Evolutionary conservation across 1,140 invertebrate genomes (phyloP).

Genomic region (Pseudomyrmex flavicornis): DNA sequence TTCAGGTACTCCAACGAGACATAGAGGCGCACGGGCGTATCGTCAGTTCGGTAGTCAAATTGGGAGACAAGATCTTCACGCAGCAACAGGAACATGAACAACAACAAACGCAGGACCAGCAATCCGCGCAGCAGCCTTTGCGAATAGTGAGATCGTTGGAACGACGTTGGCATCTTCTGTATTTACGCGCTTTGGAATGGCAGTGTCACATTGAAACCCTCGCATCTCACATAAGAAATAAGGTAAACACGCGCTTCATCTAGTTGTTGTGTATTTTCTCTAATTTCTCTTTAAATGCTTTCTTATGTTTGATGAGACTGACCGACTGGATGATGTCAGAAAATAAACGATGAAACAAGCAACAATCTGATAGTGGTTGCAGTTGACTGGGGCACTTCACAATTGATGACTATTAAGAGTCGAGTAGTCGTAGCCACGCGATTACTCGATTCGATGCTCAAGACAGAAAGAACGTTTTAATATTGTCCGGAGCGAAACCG

Average conservation of each 20-base stretch:
- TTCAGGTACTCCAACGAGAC: constrained; percentile 93
- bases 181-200: constrained; percentile 95
- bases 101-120: constrained; percentile 65
- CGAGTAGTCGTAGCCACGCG: neutral
- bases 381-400: constrained; percentile 42
- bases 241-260: constrained; percentile 75
- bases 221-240: constrained; percentile 79
- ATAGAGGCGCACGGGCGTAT: constrained; percentile 94
- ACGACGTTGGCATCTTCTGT: constrained; percentile 94
- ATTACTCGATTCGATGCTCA: constrained; percentile 1
- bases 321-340: constrained; percentile 22
- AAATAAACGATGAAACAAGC: constrained; percentile 37
- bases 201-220: constrained; percentile 92
- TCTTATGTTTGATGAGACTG: constrained; percentile 5
- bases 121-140: constrained; percentile 79
- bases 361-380: constrained; percentile 20
- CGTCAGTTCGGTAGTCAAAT: constrained; percentile 91
- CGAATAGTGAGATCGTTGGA: constrained; percentile 88
- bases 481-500: neutral
- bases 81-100: constrained; percentile 73
- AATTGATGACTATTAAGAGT: constrained; percentile 51
- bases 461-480: constrained; percentile 7
- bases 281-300: neutral
- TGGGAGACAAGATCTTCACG: constrained; percentile 82
- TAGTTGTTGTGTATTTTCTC: too few relatives aligned